phyloP scores from a whole-genome alignment of 1,140 invertebrate genomes.

The Drosophila equinoxialis region DNA sequence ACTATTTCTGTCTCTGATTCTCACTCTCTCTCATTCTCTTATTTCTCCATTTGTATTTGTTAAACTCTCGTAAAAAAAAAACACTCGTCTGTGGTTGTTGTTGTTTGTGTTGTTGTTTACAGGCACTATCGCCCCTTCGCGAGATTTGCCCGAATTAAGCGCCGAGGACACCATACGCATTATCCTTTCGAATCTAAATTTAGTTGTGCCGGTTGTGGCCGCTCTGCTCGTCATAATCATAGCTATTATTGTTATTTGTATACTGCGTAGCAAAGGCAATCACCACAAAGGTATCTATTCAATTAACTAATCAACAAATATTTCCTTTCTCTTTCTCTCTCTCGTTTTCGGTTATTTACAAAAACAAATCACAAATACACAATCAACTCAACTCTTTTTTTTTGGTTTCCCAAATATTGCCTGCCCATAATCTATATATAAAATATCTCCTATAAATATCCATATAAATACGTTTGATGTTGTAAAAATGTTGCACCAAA shows the following conservation, averaged over 20 bases:
- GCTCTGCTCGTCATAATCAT: conserved; percentile 95
- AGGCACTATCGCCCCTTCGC: conserved; percentile 96
- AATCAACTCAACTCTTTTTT: conserved; percentile 15
- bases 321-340: conserved; percentile 67
- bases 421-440: conserved; percentile 24
- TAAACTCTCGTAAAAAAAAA: conserved; percentile 27
- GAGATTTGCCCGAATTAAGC: conserved; percentile 90
- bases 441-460: neutral
- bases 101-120: conserved; percentile 85
- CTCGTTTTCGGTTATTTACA: conserved; percentile 11
- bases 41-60: conserved; percentile 27
- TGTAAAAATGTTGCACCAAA: conserved; percentile 12
- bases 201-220: conserved; percentile 96
- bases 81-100: conserved; percentile 74
- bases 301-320: conserved; percentile 68
- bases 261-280: conserved; percentile 91
- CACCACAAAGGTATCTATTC: conserved; percentile 90
- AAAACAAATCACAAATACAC: conserved; percentile 15
- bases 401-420: conserved; percentile 28
- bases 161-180: conserved; percentile 92
- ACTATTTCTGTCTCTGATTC: conserved; percentile 16
- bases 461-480: conserved; percentile 12
- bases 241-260: conserved; percentile 95
- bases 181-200: conserved; percentile 93
- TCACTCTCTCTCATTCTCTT: conserved; percentile 8